A percentile compares a stretch with the other conserved stretches of the same genome.
phyloP scores from a whole-genome alignment of 30 jellyfish, hydroid and myxozoan species.

The Hydra vulgaris region DNA sequence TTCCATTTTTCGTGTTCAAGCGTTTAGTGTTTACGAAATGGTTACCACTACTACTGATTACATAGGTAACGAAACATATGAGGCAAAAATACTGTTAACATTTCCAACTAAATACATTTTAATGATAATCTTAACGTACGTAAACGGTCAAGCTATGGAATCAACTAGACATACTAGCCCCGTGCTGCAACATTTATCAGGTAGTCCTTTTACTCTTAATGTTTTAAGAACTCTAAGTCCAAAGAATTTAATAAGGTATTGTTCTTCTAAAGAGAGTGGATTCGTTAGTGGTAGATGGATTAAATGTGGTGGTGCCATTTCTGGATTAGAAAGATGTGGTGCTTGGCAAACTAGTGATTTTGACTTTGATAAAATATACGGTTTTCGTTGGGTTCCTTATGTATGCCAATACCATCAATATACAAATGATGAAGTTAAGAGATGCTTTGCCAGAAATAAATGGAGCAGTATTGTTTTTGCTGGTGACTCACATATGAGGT shows the following conservation, averaged over 20 bases:
- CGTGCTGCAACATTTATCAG: constrained; percentile 47
- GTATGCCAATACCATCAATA: constrained; percentile 81
- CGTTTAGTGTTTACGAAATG: constrained; percentile 66
- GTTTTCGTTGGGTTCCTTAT: constrained; percentile 87
- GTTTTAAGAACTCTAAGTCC: constrained; percentile 32
- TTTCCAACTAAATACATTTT: constrained; percentile 51
- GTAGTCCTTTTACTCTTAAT: constrained; percentile 57
- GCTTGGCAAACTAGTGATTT: constrained; percentile 76
- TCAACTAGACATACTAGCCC: constrained; percentile 54
- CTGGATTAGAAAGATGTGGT: constrained; percentile 85
- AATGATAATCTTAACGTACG: constrained; percentile 59
- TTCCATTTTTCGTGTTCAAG: constrained; percentile 66
- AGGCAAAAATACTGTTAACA: constrained; percentile 53
- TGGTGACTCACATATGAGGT: constrained; percentile 94
- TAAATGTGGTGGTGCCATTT: constrained; percentile 79
- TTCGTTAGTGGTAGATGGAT: constrained; percentile 75
- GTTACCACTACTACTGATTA: constrained; percentile 43
- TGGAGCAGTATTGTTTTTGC: constrained; percentile 79
- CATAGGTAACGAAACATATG: constrained; percentile 50
- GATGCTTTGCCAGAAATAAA: constrained; percentile 61
- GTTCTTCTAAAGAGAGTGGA: constrained; percentile 62
- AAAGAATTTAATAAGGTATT: constrained; percentile 40
- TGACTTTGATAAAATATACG: constrained; percentile 70
- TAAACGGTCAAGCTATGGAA: constrained; percentile 55
- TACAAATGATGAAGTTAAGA: constrained; percentile 70